These are phyloP conservation scores for Bacillus rossius DNA, from an alignment of 1,140 invertebrate genomes.

Conservation along the genomic window DNA sequence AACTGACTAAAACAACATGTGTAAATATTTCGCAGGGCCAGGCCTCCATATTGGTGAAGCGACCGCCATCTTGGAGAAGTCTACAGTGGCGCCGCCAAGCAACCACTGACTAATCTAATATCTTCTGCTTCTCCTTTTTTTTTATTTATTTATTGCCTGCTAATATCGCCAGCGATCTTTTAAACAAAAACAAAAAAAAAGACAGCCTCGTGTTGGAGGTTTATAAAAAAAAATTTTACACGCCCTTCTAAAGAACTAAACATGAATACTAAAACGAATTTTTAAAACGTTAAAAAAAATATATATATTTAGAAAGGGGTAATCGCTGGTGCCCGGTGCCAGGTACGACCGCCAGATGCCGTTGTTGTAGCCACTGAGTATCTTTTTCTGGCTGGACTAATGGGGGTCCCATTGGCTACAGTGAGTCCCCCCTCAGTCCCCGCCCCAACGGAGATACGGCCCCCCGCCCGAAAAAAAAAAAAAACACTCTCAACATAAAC, in stretches of 20 bases:
- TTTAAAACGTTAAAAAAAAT: not conserved
- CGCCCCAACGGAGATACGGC: not conserved
- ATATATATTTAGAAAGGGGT: too few relatives aligned
- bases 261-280: too few relatives aligned
- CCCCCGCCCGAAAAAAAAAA: not conserved
- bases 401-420: conserved; percentile 17
- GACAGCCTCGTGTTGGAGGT: too few relatives aligned
- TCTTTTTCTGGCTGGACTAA: conserved; percentile 8
- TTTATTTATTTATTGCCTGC: not conserved
- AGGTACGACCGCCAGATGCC: conserved; percentile 23
- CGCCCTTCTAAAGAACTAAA: too few relatives aligned
- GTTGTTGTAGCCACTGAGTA: conserved; percentile 22
- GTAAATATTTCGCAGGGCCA: conserved; percentile 18
- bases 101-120: not conserved
- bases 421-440: not conserved
- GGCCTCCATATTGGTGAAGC: too few relatives aligned
- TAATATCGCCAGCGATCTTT: not conserved
- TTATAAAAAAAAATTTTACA: too few relatives aligned
- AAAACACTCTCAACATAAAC: not conserved
- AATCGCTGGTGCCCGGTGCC: conserved; percentile 23
- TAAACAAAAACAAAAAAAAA: not conserved
- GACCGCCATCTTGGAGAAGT: too few relatives aligned
- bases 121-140: not conserved
- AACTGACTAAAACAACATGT: conserved; percentile 6
- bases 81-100: too few relatives aligned